phyloP scores from a whole-genome alignment of 2,113 vertebrate genomes.

The Orcinus orca region DNA sequence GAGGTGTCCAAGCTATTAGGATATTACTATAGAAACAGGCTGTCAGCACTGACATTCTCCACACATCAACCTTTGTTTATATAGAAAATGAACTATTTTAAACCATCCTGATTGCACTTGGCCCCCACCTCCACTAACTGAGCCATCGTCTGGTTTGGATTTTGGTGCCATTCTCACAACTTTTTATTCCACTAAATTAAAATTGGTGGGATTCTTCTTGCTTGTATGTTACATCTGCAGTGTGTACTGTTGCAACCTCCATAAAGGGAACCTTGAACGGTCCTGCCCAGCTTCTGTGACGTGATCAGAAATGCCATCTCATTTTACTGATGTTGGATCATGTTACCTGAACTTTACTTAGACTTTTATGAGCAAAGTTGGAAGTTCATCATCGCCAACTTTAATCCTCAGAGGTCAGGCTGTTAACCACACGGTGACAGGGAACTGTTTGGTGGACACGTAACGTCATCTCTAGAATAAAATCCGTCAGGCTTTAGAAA shows the following conservation, averaged over 20 bases:
- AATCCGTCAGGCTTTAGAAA: slow-evolving; percentile 65
- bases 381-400: slow-evolving; percentile 57
- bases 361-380: slow-evolving; percentile 69
- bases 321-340: slow-evolving; percentile 65
- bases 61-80: slow-evolving; percentile 51
- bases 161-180: neutral
- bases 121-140: neutral
- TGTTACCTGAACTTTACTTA: slow-evolving; percentile 66
- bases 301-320: slow-evolving; percentile 19
- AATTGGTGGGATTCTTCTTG: neutral
- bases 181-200: neutral
- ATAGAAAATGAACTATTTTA: slow-evolving; percentile 26
- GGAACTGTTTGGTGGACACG: slow-evolving; percentile 52
- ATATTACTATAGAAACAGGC: slow-evolving; percentile 48
- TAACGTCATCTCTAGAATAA: slow-evolving; percentile 68
- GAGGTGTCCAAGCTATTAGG: slow-evolving; percentile 31
- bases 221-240: neutral
- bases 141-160: neutral
- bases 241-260: neutral
- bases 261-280: accelerated
- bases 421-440: slow-evolving; percentile 57
- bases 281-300: neutral
- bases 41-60: slow-evolving; percentile 8
- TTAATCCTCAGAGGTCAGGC: slow-evolving; percentile 63
- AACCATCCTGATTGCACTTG: neutral